Evolutionary conservation across 53 echinoderm and acorn worm genomes (phyloP).

Genomic region (Stichopus horrens): DNA sequence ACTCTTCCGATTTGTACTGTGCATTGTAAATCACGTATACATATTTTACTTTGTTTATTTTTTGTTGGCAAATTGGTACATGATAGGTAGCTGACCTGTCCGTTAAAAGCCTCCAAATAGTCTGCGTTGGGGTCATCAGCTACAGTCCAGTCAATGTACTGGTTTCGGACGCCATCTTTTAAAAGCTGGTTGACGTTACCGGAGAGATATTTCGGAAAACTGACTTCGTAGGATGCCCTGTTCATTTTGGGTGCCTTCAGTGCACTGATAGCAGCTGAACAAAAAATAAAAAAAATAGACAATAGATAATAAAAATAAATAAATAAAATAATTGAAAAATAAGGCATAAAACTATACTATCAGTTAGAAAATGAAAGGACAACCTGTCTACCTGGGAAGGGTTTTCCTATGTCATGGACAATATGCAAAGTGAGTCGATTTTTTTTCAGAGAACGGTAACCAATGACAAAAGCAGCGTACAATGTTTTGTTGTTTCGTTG

Average conservation of each 20-base stretch:
- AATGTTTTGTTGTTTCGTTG: too few relatives aligned
- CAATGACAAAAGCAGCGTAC: too few relatives aligned
- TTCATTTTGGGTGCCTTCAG: neutral
- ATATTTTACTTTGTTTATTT: too few relatives aligned
- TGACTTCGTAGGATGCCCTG: neutral
- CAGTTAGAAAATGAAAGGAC: too few relatives aligned
- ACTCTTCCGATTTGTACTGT: too few relatives aligned
- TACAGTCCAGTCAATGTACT: slow-evolving; percentile 14
- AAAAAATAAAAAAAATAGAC: neutral
- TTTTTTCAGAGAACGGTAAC: too few relatives aligned
- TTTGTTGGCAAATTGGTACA: too few relatives aligned
- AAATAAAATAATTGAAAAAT: too few relatives aligned
- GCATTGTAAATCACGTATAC: too few relatives aligned
- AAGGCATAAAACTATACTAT: too few relatives aligned
- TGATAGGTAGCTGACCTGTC: neutral
- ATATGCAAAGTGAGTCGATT: too few relatives aligned
- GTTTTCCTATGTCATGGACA: too few relatives aligned
- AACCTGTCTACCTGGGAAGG: neutral
- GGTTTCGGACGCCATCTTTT: slow-evolving; percentile 22
- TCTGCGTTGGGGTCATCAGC: neutral
- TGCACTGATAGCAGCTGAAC: neutral
- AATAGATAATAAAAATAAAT: neutral
- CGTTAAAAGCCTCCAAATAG: slow-evolving; percentile 10
- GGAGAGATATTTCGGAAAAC: slow-evolving; percentile 5
- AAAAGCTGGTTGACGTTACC: slow-evolving; percentile 10